These are phyloP conservation scores for Caradrina kadenii DNA, from an alignment of 2,888 invertebrate species.

Conservation along the genomic window DNA sequence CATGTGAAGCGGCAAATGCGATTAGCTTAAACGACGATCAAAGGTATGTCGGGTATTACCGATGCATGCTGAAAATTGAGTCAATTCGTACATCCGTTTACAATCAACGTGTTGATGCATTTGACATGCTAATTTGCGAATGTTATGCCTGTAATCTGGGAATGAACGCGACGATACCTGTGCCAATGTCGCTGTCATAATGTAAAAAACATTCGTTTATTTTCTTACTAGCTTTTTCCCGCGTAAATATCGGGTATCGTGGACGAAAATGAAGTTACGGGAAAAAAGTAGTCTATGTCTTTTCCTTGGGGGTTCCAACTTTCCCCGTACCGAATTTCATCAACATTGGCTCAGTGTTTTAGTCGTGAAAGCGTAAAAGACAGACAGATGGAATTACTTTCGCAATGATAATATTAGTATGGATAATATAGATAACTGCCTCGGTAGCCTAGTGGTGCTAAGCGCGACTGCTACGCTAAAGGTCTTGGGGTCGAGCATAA, in stretches of 20 bases:
- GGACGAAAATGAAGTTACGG: too few relatives aligned
- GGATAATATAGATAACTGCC: neutral
- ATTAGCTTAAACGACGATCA: constrained; percentile 47
- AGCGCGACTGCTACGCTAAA: too few relatives aligned
- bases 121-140: constrained; percentile 14
- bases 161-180: neutral
- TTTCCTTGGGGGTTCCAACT: too few relatives aligned
- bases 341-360: too few relatives aligned
- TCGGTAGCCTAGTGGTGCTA: too few relatives aligned
- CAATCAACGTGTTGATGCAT: constrained; percentile 26
- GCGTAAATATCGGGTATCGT: too few relatives aligned
- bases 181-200: constrained; percentile 16
- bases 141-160: constrained; percentile 15
- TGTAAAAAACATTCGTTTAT: constrained; percentile 4
- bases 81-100: constrained; percentile 28
- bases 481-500: too few relatives aligned
- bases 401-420: too few relatives aligned
- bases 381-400: too few relatives aligned
- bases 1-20: constrained; percentile 33
- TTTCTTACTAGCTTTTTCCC: constrained; percentile 7
- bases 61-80: constrained; percentile 30
- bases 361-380: too few relatives aligned
- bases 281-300: too few relatives aligned
- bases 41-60: constrained; percentile 27
- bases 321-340: too few relatives aligned